A percentile compares a stretch with the other conserved stretches of the same genome.
These are phyloP conservation scores for Colletes gigas DNA, from an alignment of 1,140 invertebrate species.

Conservation along the genomic window DNA sequence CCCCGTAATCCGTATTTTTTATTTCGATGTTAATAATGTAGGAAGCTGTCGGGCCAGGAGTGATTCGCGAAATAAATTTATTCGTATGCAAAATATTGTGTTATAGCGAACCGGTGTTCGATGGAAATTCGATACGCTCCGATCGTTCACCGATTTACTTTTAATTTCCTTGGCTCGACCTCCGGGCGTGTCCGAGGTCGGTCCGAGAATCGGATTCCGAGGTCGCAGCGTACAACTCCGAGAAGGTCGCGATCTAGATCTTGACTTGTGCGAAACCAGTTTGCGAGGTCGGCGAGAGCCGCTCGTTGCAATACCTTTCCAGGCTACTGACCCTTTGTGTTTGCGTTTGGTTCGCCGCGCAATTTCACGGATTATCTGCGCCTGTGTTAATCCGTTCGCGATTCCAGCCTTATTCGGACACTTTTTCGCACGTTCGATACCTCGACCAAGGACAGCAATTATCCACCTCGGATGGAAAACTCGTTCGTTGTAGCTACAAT, in stretches of 20 bases:
- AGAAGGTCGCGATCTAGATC: slow-evolving; percentile 68
- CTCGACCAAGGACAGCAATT: slow-evolving; percentile 1
- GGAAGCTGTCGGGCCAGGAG: no score
- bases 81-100: no score
- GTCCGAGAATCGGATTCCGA: neutral
- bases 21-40: no score
- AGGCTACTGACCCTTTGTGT: slow-evolving; percentile 55
- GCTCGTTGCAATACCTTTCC: slow-evolving; percentile 50
- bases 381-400: neutral
- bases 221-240: slow-evolving; percentile 22
- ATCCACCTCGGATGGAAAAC: neutral
- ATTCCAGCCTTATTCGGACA: no score
- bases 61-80: no score
- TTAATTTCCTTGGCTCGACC: neutral
- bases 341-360: slow-evolving; percentile 11
- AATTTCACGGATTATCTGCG: slow-evolving; percentile 16
- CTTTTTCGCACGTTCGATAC: neutral
- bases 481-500: neutral
- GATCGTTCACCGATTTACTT: neutral
- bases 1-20: no score
- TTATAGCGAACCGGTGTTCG: no score
- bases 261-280: slow-evolving; percentile 66
- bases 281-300: slow-evolving; percentile 59
- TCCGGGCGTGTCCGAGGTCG: neutral
- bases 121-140: neutral